Evolutionary conservation across 2,888 invertebrate species (phyloP).

Genomic region (Automeris io): DNA sequence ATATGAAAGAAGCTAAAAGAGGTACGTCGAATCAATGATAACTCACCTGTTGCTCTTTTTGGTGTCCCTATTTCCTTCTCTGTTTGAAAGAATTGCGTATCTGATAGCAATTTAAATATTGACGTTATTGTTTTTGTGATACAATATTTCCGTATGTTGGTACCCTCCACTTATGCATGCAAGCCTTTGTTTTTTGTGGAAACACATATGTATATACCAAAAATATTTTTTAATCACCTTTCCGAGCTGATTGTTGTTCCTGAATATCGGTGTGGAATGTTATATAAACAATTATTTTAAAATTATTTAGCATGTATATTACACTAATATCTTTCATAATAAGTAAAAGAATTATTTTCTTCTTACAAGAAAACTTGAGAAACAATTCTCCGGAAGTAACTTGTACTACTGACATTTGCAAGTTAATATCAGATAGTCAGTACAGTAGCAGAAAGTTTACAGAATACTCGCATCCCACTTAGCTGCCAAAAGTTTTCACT

Average conservation of each 20-base stretch:
- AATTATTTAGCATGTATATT: not conserved
- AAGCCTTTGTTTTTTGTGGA: not conserved
- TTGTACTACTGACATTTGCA: too few species aligned
- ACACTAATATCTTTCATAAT: too few species aligned
- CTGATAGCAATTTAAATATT: not conserved
- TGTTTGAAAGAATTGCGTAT: constrained; percentile 1
- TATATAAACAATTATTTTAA: not conserved
- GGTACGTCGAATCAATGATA: constrained; percentile 35
- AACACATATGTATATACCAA: not conserved
- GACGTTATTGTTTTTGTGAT: not conserved
- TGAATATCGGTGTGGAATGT: not conserved
- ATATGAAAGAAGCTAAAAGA: constrained; percentile 15
- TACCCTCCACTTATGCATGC: not conserved
- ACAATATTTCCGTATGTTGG: not conserved
- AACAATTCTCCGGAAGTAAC: too few species aligned
- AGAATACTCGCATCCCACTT: too few species aligned
- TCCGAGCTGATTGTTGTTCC: not conserved
- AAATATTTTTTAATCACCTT: not conserved
- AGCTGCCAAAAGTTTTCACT: too few species aligned
- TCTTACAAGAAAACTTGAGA: too few species aligned
- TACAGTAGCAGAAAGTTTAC: too few species aligned
- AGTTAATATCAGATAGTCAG: too few species aligned
- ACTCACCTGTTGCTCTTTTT: constrained; percentile 31
- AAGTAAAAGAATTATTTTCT: too few species aligned
- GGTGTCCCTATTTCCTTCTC: constrained; percentile 22